Base-by-base conservation (phyloP, 1,140 invertebrate species). In the Aleiodes sp. region DNA sequence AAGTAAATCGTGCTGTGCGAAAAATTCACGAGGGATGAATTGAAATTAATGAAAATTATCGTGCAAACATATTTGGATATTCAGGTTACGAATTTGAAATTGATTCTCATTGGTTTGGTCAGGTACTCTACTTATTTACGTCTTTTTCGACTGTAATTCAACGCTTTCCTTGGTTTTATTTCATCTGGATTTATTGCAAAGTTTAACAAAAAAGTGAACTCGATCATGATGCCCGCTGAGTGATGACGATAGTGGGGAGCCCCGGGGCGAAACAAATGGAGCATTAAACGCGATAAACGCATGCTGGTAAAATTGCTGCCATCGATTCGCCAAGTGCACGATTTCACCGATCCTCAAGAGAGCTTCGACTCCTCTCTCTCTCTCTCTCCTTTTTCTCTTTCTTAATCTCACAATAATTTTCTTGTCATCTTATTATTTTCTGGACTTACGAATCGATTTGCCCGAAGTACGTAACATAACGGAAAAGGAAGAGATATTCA, bases 251-350 rank as follows among this genome's bases (percentile, higher is more conserved):
- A 24, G 57, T 35, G 31, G 61, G 52, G 39, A 31, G 26, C 19
- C 76, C 76, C 70, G 71, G 33, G 70, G 74, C 28, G 75, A 65
- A 71, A 72, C 71, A 76, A 76, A 78, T 76, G 70, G 72, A 75
- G 67, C 73, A 71, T 74, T 76, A 73, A 76, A 71, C 68, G 70
- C 69, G 65, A 69, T 74, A 73, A 73, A 76, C 63, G 68, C 57
- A 72, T 67, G 62, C 57, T 64, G 41, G 61, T 14, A 68, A 74
- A 76, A 76, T 74, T 71, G 46, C 69, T 35, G 63, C 31, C 73
- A 78, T 76, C 73, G 71, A 76, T 75, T 74, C 71, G 41, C 60
- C 43, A 9, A 59, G 16, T 41, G 61, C 61, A 65, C 63, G 60
- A 73, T 68, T 60, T 68, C 68, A 52, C 68, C 57, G 59, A 59